A percentile compares a stretch with the other conserved stretches of the same genome.
Conservation (phyloP, 2,797 vertebrate genomes). For the Sebastes variabilis region DNA sequence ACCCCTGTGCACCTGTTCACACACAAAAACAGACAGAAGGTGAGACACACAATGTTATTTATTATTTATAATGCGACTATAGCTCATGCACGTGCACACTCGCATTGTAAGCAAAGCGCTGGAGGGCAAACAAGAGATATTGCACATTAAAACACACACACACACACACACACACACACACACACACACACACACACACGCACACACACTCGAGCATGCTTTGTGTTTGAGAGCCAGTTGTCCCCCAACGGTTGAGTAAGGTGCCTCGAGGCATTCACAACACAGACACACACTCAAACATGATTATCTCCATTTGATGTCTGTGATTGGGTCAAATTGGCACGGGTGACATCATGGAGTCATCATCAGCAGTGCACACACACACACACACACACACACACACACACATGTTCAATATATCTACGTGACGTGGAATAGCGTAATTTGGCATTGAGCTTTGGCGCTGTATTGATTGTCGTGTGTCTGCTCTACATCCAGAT, state of each 20-base stretch:
- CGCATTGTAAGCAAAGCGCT: constrained; percentile 32
- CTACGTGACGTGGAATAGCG: background rate
- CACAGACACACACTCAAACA: constrained; percentile 48
- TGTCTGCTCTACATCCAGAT: background rate
- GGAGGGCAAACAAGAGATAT: constrained; percentile 52
- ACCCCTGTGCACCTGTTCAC: background rate
- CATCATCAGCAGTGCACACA: constrained; percentile 5
- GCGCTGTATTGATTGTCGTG: constrained; percentile 13
- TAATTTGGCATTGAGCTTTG: background rate
- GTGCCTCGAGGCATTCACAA: constrained; percentile 40
- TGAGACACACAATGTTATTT: constrained; percentile 20
- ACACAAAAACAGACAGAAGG: constrained; percentile 1
- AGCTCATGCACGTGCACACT: constrained; percentile 29
- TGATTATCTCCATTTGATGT: constrained; percentile 66
- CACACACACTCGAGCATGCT: background rate
- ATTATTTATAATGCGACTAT: constrained; percentile 45
- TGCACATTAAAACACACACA: constrained; percentile 37
- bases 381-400: no score
- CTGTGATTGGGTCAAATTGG: constrained; percentile 48
- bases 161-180: background rate
- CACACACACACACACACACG: background rate
- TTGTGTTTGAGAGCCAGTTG: constrained; percentile 38
- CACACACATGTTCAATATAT: constrained; percentile 7
- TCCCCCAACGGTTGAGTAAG: constrained; percentile 16
- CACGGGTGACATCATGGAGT: constrained; percentile 53